These are phyloP conservation scores for Tympanoctomys barrerae DNA, from an alignment of 2,797 vertebrate genomes.

Conservation along the genomic window DNA sequence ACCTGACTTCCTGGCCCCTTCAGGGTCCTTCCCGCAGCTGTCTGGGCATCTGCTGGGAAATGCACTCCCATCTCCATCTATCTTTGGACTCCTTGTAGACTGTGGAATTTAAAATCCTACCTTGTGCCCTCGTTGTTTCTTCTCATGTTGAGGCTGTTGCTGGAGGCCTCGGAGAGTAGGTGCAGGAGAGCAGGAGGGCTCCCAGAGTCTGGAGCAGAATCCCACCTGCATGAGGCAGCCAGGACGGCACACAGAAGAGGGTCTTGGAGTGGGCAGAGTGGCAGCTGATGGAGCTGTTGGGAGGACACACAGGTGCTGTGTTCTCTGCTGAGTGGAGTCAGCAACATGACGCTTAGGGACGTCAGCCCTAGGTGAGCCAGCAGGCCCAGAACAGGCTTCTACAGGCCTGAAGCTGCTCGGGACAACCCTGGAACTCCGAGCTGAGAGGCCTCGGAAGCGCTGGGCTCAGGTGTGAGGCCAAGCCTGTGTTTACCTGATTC, in stretches of 20 bases:
- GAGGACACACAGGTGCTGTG: too few relatives aligned
- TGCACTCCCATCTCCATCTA: not conserved
- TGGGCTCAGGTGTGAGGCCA: too few relatives aligned
- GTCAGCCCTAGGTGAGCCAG: too few relatives aligned
- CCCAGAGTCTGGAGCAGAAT: not conserved
- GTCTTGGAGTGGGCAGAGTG: accelerated
- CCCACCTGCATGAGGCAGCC: not conserved
- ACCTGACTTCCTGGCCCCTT: too few relatives aligned
- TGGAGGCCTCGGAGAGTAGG: not conserved
- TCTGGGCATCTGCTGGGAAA: not conserved
- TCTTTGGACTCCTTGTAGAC: not conserved
- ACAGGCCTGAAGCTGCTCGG: not conserved
- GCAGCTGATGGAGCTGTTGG: not conserved
- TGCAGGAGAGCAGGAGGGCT: not conserved
- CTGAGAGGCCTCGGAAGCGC: not conserved
- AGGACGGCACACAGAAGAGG: not conserved
- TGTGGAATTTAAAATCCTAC: not conserved
- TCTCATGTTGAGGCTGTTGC: not conserved
- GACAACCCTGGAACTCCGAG: not conserved
- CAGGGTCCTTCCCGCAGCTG: not conserved
- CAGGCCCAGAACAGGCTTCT: not conserved
- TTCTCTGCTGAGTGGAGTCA: not conserved
- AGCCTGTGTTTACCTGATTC: not conserved
- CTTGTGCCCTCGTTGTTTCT: not conserved
- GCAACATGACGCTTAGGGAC: not conserved